A percentile compares a stretch with the other conserved stretches of the same genome.
Conservation (phyloP, 1,140 invertebrate genomes). For the Charaxes varanes region DNA sequence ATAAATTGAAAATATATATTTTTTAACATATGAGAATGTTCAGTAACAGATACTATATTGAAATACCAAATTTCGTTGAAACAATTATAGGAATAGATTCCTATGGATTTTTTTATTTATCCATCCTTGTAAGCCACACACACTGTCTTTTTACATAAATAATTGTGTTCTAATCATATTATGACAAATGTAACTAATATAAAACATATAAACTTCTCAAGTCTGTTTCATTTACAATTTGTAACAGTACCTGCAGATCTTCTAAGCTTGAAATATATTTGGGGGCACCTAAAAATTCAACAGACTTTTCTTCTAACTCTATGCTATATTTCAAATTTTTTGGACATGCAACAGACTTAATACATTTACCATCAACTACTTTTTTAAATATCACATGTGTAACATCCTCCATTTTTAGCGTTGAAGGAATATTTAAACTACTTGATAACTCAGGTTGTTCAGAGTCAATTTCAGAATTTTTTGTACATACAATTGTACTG, state of each 20-base stretch:
- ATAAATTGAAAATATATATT: no score
- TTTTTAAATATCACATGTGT: conserved; percentile 65
- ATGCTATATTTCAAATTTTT: conserved; percentile 64
- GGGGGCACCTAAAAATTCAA: conserved; percentile 68
- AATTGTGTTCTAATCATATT: no score
- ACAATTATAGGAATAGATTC: no score
- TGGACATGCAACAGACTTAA: conserved; percentile 57
- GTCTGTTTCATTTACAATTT: conserved; percentile 68
- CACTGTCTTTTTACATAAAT: no score
- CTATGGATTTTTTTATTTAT: no score
- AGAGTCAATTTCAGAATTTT: no score
- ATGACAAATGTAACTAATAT: conserved; percentile 32
- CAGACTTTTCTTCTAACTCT: conserved; percentile 56
- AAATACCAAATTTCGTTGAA: no score
- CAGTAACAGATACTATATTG: no score
- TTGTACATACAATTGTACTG: not conserved
- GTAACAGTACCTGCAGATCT: conserved; percentile 67
- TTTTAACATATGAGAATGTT: no score
- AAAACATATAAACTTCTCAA: conserved; percentile 62
- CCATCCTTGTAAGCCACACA: no score
- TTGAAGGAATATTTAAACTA: conserved; percentile 14
- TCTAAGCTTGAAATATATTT: conserved; percentile 63
- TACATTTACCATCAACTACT: conserved; percentile 49
- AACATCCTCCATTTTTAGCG: conserved; percentile 27
- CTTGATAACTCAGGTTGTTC: conserved; percentile 1